Conservation (phyloP, 2,888 invertebrate species). For the Drosophila peninsularis region DNA sequence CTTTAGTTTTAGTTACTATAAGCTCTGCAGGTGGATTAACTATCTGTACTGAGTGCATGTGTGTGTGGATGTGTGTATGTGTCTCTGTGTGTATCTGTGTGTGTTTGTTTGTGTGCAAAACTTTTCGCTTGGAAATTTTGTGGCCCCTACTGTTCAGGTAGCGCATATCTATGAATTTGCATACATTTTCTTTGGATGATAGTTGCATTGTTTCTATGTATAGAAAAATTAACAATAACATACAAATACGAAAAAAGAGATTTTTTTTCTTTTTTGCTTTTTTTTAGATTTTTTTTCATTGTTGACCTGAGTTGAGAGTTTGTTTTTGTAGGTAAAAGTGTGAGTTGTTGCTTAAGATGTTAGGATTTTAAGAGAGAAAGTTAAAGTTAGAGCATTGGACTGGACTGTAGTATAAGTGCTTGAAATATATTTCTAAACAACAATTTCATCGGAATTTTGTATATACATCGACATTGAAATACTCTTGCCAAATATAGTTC, state of each 20-base stretch:
- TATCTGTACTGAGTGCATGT: slow-evolving; percentile 36
- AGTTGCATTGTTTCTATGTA: slow-evolving; percentile 77
- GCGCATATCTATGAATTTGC: slow-evolving; percentile 83
- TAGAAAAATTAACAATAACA: slow-evolving; percentile 84
- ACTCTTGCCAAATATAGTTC: slow-evolving; percentile 44
- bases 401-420: slow-evolving; percentile 47
- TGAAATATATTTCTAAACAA: slow-evolving; percentile 44
- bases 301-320: slow-evolving; percentile 66
- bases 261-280: slow-evolving; percentile 60
- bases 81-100: slow-evolving; percentile 2
- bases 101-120: slow-evolving; percentile 32
- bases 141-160: slow-evolving; percentile 64
- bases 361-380: slow-evolving; percentile 65
- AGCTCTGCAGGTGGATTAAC: slow-evolving; percentile 43
- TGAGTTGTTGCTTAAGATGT: slow-evolving; percentile 69
- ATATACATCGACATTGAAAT: slow-evolving; percentile 24
- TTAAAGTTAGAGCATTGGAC: slow-evolving; percentile 72
- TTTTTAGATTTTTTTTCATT: slow-evolving; percentile 43
- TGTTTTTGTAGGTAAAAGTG: slow-evolving; percentile 70
- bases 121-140: slow-evolving; percentile 58
- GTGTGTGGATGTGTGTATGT: slow-evolving; percentile 11
- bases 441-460: slow-evolving; percentile 13
- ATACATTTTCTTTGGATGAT: slow-evolving; percentile 84
- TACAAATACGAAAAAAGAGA: slow-evolving; percentile 85
- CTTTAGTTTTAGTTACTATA: slow-evolving; percentile 17